Evolutionary conservation across 1,140 invertebrate genomes (phyloP).

Genomic region (Geopemphigus sp.): DNA sequence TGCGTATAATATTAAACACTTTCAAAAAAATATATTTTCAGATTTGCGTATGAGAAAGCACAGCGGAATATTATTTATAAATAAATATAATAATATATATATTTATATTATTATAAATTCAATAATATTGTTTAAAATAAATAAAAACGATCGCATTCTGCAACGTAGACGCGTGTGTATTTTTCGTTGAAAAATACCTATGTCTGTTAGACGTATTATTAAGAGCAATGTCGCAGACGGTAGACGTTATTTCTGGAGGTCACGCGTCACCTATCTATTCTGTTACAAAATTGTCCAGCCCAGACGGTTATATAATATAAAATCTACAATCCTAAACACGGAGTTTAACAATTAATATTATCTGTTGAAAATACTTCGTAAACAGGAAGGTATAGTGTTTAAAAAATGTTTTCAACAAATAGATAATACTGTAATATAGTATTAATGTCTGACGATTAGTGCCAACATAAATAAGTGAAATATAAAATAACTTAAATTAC

Average conservation of each 20-base stretch:
- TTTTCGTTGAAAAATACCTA: neutral
- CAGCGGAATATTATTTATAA: neutral
- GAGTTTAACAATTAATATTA: neutral
- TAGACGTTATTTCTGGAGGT: slow-evolving; percentile 1
- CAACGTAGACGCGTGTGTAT: neutral
- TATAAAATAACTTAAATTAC: no score
- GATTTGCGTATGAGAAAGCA: neutral
- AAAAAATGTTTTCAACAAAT: neutral
- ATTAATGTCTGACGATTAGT: no score
- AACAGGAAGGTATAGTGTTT: neutral
- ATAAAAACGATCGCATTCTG: neutral
- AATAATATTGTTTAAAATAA: neutral
- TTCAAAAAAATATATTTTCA: slow-evolving; percentile 1
- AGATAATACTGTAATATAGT: no score
- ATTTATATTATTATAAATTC: no score
- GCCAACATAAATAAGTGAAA: no score
- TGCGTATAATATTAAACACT: neutral
- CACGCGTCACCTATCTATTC: neutral
- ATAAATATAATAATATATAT: neutral
- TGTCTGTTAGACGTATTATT: neutral
- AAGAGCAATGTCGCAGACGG: neutral
- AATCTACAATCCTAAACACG: neutral
- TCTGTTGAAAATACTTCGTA: neutral
- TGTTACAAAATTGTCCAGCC: neutral
- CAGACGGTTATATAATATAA: neutral